Evolutionary conservation across 1,140 invertebrate genomes (phyloP).

Genomic region (Listronotus bonariensis): DNA sequence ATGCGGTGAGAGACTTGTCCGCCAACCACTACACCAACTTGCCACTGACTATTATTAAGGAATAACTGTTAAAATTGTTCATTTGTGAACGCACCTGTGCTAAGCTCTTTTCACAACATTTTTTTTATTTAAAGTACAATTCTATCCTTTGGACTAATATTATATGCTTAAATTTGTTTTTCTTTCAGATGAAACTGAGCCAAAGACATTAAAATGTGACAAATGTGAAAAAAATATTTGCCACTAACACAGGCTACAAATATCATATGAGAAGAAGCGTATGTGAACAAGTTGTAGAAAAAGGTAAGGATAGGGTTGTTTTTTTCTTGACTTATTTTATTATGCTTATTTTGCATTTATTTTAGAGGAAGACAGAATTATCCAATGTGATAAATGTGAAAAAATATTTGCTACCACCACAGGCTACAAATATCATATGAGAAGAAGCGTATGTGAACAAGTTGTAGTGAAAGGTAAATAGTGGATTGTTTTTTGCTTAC

Average conservation of each 20-base stretch:
- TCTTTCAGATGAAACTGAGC: not conserved
- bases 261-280: constrained; percentile 2
- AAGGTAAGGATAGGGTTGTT: not conserved
- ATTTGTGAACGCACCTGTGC: no score
- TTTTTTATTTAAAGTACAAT: no score
- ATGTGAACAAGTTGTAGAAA: not conserved
- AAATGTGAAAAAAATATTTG: constrained; percentile 5
- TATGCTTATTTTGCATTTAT: not conserved
- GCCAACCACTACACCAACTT: no score
- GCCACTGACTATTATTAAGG: no score
- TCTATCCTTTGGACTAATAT: not conserved
- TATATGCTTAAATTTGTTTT: not conserved
- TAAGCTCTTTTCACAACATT: no score
- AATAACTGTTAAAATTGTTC: no score
- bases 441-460: not conserved
- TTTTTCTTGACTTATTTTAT: not conserved
- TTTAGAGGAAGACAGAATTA: not conserved
- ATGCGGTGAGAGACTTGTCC: no score
- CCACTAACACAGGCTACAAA: not conserved
- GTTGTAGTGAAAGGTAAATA: not conserved
- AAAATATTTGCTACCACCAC: constrained; percentile 2
- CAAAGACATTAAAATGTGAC: constrained; percentile 2
- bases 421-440: constrained; percentile 6
- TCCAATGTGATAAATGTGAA: not conserved
- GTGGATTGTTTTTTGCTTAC: not conserved